Evolutionary conservation across 2,888 invertebrate genomes (phyloP), one percentile per base, ranked within the genome.

Genomic region (Automeris io): DNA sequence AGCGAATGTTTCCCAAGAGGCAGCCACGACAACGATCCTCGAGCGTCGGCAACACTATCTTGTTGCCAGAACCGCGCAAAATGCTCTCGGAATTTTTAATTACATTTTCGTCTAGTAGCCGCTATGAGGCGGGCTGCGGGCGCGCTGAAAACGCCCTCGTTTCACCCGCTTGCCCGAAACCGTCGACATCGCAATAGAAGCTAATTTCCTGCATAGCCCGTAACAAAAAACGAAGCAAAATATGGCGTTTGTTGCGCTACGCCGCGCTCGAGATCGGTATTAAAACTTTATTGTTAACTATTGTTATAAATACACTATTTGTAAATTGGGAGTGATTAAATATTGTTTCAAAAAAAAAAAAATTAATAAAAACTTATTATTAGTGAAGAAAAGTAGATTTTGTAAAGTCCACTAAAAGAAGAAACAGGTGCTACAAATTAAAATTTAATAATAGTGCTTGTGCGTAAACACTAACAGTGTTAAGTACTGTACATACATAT

Each of bases 11-110:
- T 70, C 79, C 78, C 78, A 66, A 71, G 82, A 78, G 79, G 78
- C 70, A 75, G 79, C 78, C 71, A 71, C 66, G 78, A 72, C 80
- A 81, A 76, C 77, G 77, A 77, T 76, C 62, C 75, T 80, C 67
- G 68, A 66, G 64, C 55, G 63, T 65, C 51, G 54, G 77, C 75
- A 79, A 78, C 81, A 85, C 85, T 86, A 85, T 86, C 83, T 82
- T 81, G 86, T 85, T 79, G 81, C 65, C 74, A 80, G 73, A 66
- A 67, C 65, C 71, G 73, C 70, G 71, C 74, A 80, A 85, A 86
- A 85, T 86, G 79, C 78, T 81, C 82, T 70, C 75, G 85, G 85
- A 86, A 86, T 86, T 85, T 86, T 86, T 86, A 85, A 86, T 85
- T 85, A 83, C 83, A 82, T 86, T 86, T 86, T 82, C 77, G 83